These are phyloP conservation scores for Cryptotermes secundus DNA, from an alignment of 1,140 invertebrate genomes.

Conservation along the genomic window DNA sequence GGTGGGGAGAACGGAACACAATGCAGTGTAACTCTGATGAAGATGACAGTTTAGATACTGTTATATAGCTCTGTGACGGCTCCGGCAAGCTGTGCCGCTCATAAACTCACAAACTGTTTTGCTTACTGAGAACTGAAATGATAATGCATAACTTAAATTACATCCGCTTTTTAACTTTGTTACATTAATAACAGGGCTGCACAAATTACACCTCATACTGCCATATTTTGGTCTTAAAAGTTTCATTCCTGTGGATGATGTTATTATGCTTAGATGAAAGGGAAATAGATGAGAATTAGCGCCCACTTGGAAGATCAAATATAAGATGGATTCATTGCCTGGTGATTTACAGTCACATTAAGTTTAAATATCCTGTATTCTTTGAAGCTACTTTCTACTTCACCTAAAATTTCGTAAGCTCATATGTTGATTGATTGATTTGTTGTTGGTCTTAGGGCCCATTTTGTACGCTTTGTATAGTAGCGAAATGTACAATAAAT, in stretches of 20 bases:
- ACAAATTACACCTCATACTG: not conserved
- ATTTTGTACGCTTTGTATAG: too few species aligned
- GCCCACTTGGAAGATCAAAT: too few species aligned
- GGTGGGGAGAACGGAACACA: not conserved
- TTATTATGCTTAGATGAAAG: too few species aligned
- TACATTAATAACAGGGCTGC: not conserved
- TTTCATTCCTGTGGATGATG: not conserved
- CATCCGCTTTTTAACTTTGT: not conserved
- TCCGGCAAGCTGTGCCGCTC: not conserved
- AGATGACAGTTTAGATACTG: not conserved
- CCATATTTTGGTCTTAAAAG: not conserved
- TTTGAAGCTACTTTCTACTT: too few species aligned
- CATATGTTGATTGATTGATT: too few species aligned
- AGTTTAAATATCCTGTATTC: too few species aligned
- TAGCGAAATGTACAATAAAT: too few species aligned
- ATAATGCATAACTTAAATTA: slow-evolving; percentile 1
- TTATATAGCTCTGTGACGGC: not conserved
- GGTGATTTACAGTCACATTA: too few species aligned
- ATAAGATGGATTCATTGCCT: too few species aligned
- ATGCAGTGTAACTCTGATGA: not conserved
- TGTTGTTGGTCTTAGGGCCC: too few species aligned
- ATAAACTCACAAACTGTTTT: not conserved
- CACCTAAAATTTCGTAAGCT: too few species aligned
- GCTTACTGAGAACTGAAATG: slow-evolving; percentile 15
- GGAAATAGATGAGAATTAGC: too few species aligned